A percentile compares a stretch with the other conserved stretches of the same genome.
Evolutionary conservation across 1,140 invertebrate genomes (phyloP).

Genomic region (Ylistrum balloti): DNA sequence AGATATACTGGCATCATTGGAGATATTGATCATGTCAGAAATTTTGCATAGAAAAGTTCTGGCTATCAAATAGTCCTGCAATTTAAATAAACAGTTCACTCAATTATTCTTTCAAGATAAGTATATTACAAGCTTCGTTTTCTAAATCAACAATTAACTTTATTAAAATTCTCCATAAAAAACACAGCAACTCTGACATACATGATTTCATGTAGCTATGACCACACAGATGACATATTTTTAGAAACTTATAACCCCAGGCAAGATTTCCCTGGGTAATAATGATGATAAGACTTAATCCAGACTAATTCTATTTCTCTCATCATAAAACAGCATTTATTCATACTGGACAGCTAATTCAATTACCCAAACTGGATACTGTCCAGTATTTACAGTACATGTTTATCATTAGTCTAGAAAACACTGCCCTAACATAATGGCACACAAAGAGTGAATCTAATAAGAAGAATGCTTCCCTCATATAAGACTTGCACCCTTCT

Average conservation of each 20-base stretch:
- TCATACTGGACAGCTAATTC: background rate
- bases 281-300: background rate
- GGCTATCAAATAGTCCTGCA: conserved; percentile 12
- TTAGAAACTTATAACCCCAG: too few relatives aligned
- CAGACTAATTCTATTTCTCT: background rate
- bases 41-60: conserved; percentile 5
- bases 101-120: background rate
- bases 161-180: too few relatives aligned
- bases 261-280: too few relatives aligned
- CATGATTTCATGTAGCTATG: too few relatives aligned
- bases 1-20: background rate
- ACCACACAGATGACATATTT: too few relatives aligned
- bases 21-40: background rate
- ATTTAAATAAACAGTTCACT: background rate
- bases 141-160: too few relatives aligned
- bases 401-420: background rate
- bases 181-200: too few relatives aligned
- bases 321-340: background rate
- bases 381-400: background rate
- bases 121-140: too few relatives aligned
- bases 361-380: background rate
- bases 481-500: background rate
- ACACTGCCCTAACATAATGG: background rate
- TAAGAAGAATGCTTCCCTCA: background rate
- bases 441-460: background rate